Evolutionary conservation across 2,888 invertebrate species (phyloP), one percentile per base, ranked within the genome.

Genomic region (Caenorhabditis auriculariae): DNA sequence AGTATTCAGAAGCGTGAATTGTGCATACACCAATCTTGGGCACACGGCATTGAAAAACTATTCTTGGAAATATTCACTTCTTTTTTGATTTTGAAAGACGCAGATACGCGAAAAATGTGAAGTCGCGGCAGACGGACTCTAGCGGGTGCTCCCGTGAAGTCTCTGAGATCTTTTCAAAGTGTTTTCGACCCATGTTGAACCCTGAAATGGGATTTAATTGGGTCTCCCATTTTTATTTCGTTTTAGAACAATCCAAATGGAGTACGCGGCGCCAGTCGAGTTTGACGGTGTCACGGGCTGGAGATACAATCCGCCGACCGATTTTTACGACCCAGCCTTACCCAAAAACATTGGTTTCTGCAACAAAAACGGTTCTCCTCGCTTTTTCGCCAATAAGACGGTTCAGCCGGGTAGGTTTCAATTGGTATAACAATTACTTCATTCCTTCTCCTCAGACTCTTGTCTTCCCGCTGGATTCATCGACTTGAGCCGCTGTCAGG

Each of bases 381-480:
- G 46, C 28, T 80, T 50, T 58, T 80, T 79, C 54, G 63, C 66
- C n/a, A 69, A 78, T 56, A 53, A 65, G 1, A 60, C 60, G 12
- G 60, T 80, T 26, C 80, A 80, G 32, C 41, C 55, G 19, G 58
- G 72, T 72, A 24, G 47, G 62, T 54, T n/a, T n/a, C n/a, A n/a
- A n/a, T n/a, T n/a, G n/a, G n/a, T n/a, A n/a, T n/a, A n/a, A n/a
- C 17, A 41, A 17, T 15, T 21, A 1, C 15, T 15, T 9, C 32
- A n/a, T 29, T 38, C 17, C 19, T 17, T 21, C 1, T 50, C 51
- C 60, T 42, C 54, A 73, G 75, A 55, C 24, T 74, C 72, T 17
- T 79, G 79, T 37, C 55, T 70, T 0, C 80, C 80, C 1, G 61
- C 68, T 19, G 80, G 80, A 6, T 51, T 80, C 19, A 67, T 80